A percentile compares a stretch with the other conserved stretches of the same genome.
phyloP scores from a whole-genome alignment of 1,140 invertebrate genomes.

The Bradynema listronoti region DNA sequence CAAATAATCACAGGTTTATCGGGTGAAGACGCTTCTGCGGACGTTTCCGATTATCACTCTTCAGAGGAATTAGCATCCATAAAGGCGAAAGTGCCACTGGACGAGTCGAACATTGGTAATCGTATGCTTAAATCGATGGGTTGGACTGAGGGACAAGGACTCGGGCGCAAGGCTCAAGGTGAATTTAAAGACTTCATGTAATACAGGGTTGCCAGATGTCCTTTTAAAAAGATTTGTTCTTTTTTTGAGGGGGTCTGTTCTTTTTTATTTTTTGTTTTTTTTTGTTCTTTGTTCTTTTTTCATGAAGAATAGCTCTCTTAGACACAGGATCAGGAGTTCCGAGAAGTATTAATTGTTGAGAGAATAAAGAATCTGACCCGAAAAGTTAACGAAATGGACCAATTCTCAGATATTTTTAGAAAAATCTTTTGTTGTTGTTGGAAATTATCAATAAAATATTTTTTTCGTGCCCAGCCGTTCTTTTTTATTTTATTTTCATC shows the following conservation, averaged over 20 bases:
- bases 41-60: background rate
- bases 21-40: conserved; percentile 9
- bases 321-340: no score
- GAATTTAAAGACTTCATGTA: conserved; percentile 7
- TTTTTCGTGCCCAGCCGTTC: no score
- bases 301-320: no score
- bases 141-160: conserved; percentile 87
- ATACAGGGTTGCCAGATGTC: background rate
- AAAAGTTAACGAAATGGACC: no score
- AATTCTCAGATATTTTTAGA: no score
- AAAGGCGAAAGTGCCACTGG: conserved; percentile 35
- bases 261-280: no score
- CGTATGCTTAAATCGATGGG: conserved; percentile 95
- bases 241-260: background rate
- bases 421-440: no score
- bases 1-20: conserved; percentile 19
- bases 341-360: no score
- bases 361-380: no score
- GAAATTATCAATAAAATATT: no score
- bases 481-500: no score
- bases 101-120: conserved; percentile 68
- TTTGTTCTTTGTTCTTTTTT: no score
- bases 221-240: background rate
- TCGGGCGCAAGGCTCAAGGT: conserved; percentile 85
- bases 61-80: conserved; percentile 22